Evolutionary conservation across 2,888 invertebrate genomes (phyloP), one percentile per base, ranked within the genome.

Genomic region (Nebria salina): DNA sequence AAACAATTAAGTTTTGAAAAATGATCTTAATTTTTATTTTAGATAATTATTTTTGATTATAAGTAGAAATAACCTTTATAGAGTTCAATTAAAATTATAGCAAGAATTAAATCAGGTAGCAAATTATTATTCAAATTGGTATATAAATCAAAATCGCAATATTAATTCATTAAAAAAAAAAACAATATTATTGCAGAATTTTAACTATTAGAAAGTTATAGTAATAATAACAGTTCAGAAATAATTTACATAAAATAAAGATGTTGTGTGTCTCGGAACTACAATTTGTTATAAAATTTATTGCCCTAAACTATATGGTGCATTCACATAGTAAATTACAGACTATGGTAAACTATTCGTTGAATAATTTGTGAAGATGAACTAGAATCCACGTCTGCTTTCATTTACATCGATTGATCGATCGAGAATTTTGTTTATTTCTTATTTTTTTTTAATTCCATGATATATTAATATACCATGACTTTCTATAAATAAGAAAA

Each of bases 181-280:
- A 34, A 34, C 4, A 34, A 70, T 26, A 70, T 25, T 70, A 41
- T 75, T 75, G 75, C 64, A 75, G 65, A 15, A 54, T 72, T 25
- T 43, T 77, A 77, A 77, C 70, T 26, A 72, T 72, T 75, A 20
- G 76, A 76, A 76, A 76, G 76, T 26, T 76, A n/a, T 76, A 76
- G 42, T 76, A 34, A 76, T 77, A 70, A 68, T 15, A 15, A 25
- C 65, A 64, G 70, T 75, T 75, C 20, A 43, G 72, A 15, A 72
- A 72, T 25, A 68, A 77, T 77, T 77, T 77, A 34, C 72, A 77
- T 77, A 77, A 77, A 77, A 75, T 65, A 41, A 15, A 75, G n/a
- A 77, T 43, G 54, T 72, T 72, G 70, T 72, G 54, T 54, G 54
- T 70, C 34, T 70, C 5, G 25, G 4, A 70, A 26, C 11, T 70